phyloP scores from a whole-genome alignment of 2,113 vertebrate species.

The Asarcornis scutulata region DNA sequence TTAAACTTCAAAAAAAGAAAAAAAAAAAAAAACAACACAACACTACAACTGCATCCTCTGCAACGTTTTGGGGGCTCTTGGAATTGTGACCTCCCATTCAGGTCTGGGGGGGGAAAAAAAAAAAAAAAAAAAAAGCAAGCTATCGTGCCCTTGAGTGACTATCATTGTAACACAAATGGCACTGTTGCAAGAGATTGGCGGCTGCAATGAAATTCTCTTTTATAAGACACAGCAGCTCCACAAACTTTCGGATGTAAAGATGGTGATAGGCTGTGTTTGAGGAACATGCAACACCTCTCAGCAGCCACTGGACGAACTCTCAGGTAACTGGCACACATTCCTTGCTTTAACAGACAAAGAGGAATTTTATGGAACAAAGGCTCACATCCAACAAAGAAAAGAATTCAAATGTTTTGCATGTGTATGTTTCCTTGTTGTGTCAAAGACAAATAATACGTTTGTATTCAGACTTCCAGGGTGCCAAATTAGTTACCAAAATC shows the following conservation, averaged over 20 bases:
- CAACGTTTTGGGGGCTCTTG: background rate
- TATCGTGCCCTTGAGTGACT: background rate
- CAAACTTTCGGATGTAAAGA: background rate
- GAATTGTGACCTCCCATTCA: background rate
- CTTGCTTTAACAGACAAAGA: background rate
- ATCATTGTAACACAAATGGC: background rate
- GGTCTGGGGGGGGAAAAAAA: background rate
- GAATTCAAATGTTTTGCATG: background rate
- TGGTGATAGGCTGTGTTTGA: background rate
- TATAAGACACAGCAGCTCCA: background rate
- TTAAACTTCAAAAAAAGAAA: background rate
- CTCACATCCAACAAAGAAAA: background rate
- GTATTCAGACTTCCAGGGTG: background rate
- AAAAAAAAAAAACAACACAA: background rate
- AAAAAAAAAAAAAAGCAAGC: background rate
- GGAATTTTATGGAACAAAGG: background rate
- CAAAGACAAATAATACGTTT: background rate
- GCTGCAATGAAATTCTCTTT: background rate
- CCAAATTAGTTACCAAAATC: background rate
- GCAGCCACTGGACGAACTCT: background rate
- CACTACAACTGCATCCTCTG: background rate
- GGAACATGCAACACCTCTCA: rapidly evolving
- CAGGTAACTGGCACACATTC: background rate
- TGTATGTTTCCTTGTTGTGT: rapidly evolving
- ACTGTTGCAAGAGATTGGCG: background rate